Percentiles rank a stretch among this genome's conserved stretches.
phyloP scores from a whole-genome alignment of 2,888 invertebrate species.

The Andrena marginata region DNA sequence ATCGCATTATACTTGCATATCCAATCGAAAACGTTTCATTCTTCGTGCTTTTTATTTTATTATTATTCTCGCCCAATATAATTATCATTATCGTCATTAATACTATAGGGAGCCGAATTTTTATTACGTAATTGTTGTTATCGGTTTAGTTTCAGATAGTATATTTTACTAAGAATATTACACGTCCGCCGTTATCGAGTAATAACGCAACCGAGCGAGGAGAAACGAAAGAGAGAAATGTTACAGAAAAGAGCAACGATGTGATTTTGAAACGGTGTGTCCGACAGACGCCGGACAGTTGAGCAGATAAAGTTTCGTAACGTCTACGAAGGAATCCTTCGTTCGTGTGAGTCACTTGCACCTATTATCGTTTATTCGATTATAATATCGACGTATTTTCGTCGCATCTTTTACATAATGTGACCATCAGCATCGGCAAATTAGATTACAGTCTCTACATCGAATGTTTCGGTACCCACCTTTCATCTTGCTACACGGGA shows the following conservation, averaged over 20 bases:
- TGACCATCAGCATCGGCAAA: conserved; percentile 24
- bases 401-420: conserved; percentile 44
- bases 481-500: not conserved
- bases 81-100: conserved; percentile 40
- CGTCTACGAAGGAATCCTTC: not conserved
- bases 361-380: conserved; percentile 29
- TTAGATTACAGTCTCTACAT: conserved; percentile 26
- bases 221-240: not conserved
- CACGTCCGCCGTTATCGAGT: conserved; percentile 5
- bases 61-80: conserved; percentile 53
- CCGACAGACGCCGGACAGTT: not conserved
- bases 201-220: not conserved
- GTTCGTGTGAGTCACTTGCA: conserved; percentile 7
- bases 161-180: conserved; percentile 23
- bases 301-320: conserved; percentile 30
- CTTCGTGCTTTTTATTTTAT: conserved; percentile 60
- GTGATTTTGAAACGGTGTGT: no score
- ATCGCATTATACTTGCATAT: conserved; percentile 58
- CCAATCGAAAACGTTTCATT: conserved; percentile 47
- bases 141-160: conserved; percentile 38
- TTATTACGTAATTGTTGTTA: conserved; percentile 36
- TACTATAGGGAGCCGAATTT: conserved; percentile 37
- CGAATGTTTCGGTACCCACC: conserved; percentile 22
- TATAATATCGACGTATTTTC: conserved; percentile 42
- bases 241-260: not conserved